A percentile compares a stretch with the other conserved stretches of the same genome.
These are phyloP conservation scores for Danaus plexippus DNA, from an alignment of 1,140 invertebrate genomes.

Conservation along the genomic window DNA sequence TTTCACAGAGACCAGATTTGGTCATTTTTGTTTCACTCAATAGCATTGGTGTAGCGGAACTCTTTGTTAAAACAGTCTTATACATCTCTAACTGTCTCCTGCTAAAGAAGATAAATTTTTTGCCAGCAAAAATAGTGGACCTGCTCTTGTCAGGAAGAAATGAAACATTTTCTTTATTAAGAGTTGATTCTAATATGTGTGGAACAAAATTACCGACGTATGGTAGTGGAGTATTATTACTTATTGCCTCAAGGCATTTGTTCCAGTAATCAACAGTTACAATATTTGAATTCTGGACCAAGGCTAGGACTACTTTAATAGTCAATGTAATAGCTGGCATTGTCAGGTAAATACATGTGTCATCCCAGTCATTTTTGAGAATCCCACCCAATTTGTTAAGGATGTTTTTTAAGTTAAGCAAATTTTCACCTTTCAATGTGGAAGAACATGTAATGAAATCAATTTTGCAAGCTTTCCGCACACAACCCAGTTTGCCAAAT, in stretches of 20 bases:
- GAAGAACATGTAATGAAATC: slow-evolving; percentile 64
- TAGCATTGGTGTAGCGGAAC: slow-evolving; percentile 50
- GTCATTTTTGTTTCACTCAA: slow-evolving; percentile 64
- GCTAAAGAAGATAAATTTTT: slow-evolving; percentile 75
- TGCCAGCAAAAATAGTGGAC: slow-evolving; percentile 72
- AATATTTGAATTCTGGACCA: slow-evolving; percentile 75
- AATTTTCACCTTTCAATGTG: slow-evolving; percentile 54
- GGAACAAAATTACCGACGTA: slow-evolving; percentile 72
- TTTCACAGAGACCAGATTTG: slow-evolving; percentile 60
- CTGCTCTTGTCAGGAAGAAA: slow-evolving; percentile 70
- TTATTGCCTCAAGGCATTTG: slow-evolving; percentile 63
- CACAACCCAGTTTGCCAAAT: slow-evolving; percentile 70
- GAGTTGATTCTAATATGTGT: slow-evolving; percentile 69
- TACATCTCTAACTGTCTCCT: slow-evolving; percentile 73
- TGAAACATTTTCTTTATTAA: slow-evolving; percentile 71
- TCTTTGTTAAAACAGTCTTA: slow-evolving; percentile 58
- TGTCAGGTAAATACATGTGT: slow-evolving; percentile 75
- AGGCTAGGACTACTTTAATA: slow-evolving; percentile 78
- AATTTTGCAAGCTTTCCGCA: slow-evolving; percentile 61
- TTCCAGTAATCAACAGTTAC: slow-evolving; percentile 76
- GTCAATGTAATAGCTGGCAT: slow-evolving; percentile 79
- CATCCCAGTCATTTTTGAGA: slow-evolving; percentile 63
- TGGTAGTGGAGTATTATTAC: slow-evolving; percentile 58
- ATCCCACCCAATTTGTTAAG: slow-evolving; percentile 57
- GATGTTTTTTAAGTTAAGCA: slow-evolving; percentile 44